A percentile compares a stretch with the other conserved stretches of the same genome.
These are phyloP conservation scores for Mycteria americana DNA, from an alignment of 2,797 vertebrate species.

Conservation along the genomic window DNA sequence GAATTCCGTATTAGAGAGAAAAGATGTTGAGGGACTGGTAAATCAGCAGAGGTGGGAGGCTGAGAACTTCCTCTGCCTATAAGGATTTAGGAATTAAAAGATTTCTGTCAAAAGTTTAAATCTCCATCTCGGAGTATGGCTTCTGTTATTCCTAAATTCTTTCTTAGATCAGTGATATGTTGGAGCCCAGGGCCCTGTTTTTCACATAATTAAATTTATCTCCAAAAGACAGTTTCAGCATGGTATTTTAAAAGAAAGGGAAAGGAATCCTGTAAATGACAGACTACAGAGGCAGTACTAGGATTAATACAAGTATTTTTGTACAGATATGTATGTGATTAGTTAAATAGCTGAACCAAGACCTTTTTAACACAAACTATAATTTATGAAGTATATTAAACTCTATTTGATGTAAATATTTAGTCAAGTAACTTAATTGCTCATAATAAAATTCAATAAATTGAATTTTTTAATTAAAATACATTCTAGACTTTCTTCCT, in stretches of 20 bases:
- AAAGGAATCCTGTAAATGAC: background rate
- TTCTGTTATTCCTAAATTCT: background rate
- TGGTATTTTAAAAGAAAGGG: background rate
- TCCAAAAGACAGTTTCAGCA: background rate
- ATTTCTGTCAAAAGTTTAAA: slow-evolving; percentile 14
- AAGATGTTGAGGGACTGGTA: background rate
- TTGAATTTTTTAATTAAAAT: background rate
- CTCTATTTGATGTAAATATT: background rate
- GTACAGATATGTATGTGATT: background rate
- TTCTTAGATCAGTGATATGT: background rate
- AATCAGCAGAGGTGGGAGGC: background rate
- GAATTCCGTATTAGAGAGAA: background rate
- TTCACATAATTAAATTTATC: background rate
- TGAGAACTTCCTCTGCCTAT: background rate
- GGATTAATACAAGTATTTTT: background rate
- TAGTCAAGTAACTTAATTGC: background rate
- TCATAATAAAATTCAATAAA: background rate
- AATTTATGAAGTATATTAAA: background rate
- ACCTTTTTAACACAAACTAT: background rate
- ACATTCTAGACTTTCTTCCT: background rate
- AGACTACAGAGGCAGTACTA: background rate
- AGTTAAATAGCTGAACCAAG: background rate
- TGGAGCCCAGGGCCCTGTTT: background rate
- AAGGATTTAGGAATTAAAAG: slow-evolving; percentile 24
- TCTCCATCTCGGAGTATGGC: background rate